Percentiles rank a stretch among this genome's conserved stretches.
These are phyloP conservation scores for Apodemia duryi DNA, from an alignment of 2,888 invertebrate genomes.

Conservation along the genomic window DNA sequence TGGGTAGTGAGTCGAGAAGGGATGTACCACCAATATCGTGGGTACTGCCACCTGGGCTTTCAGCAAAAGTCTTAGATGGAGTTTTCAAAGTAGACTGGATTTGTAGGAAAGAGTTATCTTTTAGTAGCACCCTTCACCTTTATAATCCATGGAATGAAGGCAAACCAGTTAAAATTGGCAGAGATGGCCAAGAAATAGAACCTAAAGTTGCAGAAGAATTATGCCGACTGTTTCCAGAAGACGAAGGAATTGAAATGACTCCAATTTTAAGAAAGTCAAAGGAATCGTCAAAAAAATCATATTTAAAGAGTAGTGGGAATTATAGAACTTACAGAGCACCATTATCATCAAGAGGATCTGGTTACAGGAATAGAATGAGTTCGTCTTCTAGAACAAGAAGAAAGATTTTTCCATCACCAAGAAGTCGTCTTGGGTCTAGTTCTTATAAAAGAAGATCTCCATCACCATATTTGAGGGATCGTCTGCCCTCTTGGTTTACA, in stretches of 20 bases:
- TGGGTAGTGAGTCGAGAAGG: conserved; percentile 92
- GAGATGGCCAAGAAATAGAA: conserved; percentile 99
- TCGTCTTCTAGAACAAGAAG: conserved; percentile 75
- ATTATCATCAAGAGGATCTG: conserved; percentile 60
- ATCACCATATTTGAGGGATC: conserved; percentile 80
- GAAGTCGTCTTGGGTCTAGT: conserved; percentile 79
- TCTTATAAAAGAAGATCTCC: conserved; percentile 78
- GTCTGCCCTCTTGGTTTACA: conserved; percentile 82
- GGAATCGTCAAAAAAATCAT: conserved; percentile 85
- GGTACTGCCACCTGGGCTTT: conserved; percentile 96
- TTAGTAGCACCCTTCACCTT: conserved; percentile 93
- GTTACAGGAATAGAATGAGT: conserved; percentile 73
- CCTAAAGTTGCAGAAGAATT: conserved; percentile 96
- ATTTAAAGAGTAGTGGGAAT: conserved; percentile 73
- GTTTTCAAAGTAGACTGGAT: conserved; percentile 99
- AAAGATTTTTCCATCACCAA: conserved; percentile 82
- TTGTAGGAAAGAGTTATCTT: conserved; percentile 95
- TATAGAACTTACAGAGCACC: conserved; percentile 71
- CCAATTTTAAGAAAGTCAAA: conserved; percentile 92
- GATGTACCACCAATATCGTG: conserved; percentile 95
- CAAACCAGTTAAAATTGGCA: conserved; percentile 98
- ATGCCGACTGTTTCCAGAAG: conserved; percentile 95
- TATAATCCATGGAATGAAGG: conserved; percentile 99
- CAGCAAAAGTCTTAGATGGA: conserved; percentile 95
- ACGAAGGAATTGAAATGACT: conserved; percentile 93